phyloP scores from a whole-genome alignment of 1,140 invertebrate species.

The Homarus americanus region DNA sequence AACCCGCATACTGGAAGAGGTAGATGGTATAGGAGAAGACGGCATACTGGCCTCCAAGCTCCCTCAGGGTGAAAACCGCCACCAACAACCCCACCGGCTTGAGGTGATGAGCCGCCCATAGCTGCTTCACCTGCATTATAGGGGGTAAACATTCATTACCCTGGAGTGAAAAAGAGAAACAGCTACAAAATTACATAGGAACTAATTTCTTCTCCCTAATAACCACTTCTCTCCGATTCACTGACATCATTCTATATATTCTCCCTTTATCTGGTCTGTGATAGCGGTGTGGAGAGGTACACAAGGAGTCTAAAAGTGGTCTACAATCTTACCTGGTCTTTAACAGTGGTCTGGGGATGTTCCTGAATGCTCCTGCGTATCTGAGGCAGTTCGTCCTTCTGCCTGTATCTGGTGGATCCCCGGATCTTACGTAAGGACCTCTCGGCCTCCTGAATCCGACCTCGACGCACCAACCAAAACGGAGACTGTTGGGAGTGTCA shows the following conservation, averaged over 20 bases:
- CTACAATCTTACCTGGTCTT: slow-evolving; percentile 16
- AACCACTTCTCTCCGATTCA: no score
- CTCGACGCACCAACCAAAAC: slow-evolving; percentile 27
- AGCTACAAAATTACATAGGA: no score
- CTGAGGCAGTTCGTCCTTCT: not conserved
- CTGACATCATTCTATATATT: no score
- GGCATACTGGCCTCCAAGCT: slow-evolving; percentile 50
- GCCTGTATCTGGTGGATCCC: not conserved
- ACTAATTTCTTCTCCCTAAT: no score
- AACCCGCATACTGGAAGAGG: slow-evolving; percentile 32
- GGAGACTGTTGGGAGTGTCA: slow-evolving; percentile 44
- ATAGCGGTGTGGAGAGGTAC: no score
- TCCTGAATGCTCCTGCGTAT: slow-evolving; percentile 22
- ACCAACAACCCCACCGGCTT: slow-evolving; percentile 18
- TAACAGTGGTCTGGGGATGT: not conserved
- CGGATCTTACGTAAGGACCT: not conserved
- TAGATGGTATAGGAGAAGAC: slow-evolving; percentile 60
- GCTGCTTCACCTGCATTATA: not conserved
- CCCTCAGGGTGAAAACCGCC: slow-evolving; percentile 29
- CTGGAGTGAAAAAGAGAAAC: no score
- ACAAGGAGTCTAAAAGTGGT: no score
- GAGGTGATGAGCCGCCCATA: not conserved
- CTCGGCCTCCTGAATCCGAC: slow-evolving; percentile 26
- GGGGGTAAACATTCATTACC: no score
- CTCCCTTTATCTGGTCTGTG: no score